Conservation (phyloP, 2,888 invertebrate species). For the Dasysyrphus albostriatus region DNA sequence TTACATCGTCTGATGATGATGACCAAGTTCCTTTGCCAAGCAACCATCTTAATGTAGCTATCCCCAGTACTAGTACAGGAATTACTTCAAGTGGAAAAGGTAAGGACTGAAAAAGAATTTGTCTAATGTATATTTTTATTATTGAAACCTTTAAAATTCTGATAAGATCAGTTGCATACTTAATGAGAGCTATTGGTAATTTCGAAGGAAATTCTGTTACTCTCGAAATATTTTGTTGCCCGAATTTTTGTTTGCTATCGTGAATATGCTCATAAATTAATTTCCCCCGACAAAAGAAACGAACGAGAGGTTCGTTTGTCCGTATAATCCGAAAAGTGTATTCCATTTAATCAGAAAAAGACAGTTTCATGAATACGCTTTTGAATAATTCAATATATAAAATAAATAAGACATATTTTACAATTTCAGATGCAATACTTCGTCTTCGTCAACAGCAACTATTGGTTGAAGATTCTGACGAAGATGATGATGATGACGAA, state of each 20-base stretch:
- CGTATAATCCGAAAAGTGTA: too few relatives aligned
- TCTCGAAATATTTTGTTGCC: too few relatives aligned
- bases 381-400: neutral
- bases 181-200: too few relatives aligned
- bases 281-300: too few relatives aligned
- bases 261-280: too few relatives aligned
- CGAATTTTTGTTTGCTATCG: too few relatives aligned
- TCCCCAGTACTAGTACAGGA: constrained; percentile 89
- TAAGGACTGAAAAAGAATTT: constrained; percentile 49
- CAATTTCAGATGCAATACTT: constrained; percentile 80
- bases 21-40: constrained; percentile 51
- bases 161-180: too few relatives aligned
- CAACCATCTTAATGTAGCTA: constrained; percentile 84
- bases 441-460: constrained; percentile 85
- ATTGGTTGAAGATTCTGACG: constrained; percentile 85
- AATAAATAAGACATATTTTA: neutral
- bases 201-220: too few relatives aligned
- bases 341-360: neutral
- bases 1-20: constrained; percentile 65
- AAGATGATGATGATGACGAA: constrained; percentile 84
- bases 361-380: neutral
- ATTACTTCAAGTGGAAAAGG: constrained; percentile 81
- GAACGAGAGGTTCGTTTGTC: too few relatives aligned
- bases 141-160: too few relatives aligned
- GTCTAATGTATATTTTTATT: too few relatives aligned